Percentiles rank a stretch among this genome's conserved stretches.
These are phyloP conservation scores for Neoascia interrupta DNA, from an alignment of 2,888 invertebrate species.

Conservation along the genomic window DNA sequence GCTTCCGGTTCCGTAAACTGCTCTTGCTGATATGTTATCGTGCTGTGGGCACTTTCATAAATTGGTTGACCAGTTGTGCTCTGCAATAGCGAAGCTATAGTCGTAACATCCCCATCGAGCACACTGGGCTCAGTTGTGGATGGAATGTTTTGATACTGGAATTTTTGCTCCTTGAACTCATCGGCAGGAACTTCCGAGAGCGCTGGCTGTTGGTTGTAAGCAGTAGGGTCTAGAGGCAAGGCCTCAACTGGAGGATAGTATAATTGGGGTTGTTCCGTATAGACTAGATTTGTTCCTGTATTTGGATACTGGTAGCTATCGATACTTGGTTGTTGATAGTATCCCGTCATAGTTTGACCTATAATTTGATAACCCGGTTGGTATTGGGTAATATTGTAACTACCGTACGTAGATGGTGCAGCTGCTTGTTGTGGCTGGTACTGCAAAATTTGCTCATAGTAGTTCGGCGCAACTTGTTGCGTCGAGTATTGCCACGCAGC, in stretches of 20 bases:
- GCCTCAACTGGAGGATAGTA: conserved; percentile 63
- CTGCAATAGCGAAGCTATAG: conserved; percentile 73
- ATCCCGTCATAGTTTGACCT: conserved; percentile 72
- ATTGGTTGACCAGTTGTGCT: conserved; percentile 56
- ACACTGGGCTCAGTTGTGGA: conserved; percentile 71
- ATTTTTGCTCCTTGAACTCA: conserved; percentile 14
- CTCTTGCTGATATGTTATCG: conserved; percentile 1
- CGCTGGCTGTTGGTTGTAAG: conserved; percentile 69
- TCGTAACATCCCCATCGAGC: conserved; percentile 73
- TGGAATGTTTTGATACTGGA: conserved; percentile 58
- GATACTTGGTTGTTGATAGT: conserved; percentile 71
- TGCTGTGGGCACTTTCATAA: conserved; percentile 2
- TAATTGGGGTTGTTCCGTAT: conserved; percentile 69
- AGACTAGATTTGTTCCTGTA: conserved; percentile 70
- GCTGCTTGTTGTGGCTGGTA: conserved; percentile 74
- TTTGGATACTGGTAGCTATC: conserved; percentile 73
- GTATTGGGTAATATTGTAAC: conserved; percentile 72
- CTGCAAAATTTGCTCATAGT: conserved; percentile 77
- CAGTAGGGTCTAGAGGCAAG: conserved; percentile 30
- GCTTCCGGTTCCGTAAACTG: conserved; percentile 72
- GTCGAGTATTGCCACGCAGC: conserved; percentile 59
- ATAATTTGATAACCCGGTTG: conserved; percentile 75
- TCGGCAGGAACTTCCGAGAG: conserved; percentile 52
- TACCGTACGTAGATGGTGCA: conserved; percentile 53
- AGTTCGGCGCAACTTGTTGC: conserved; percentile 71